Evolutionary conservation across 2,113 vertebrate genomes (phyloP).

Genomic region (Thermophis baileyi): DNA sequence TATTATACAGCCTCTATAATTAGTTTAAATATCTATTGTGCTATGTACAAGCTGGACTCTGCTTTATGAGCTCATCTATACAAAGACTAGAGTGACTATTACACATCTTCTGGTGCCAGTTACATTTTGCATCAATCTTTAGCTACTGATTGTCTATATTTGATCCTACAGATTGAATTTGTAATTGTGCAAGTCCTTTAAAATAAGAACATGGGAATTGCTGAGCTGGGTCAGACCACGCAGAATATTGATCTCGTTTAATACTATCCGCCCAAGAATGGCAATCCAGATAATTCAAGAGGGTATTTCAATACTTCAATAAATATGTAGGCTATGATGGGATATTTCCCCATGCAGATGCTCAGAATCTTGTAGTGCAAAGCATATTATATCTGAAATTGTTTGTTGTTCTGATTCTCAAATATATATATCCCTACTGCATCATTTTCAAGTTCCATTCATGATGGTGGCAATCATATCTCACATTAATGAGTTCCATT

Average conservation of each 20-base stretch:
- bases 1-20: conserved; percentile 34
- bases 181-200: not conserved
- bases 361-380: not conserved
- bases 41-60: conserved; percentile 27
- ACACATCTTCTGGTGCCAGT: conserved; percentile 25
- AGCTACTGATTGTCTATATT: conserved; percentile 13
- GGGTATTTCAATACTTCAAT: not conserved
- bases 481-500: not conserved
- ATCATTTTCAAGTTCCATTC: not conserved
- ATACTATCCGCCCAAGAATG: not conserved
- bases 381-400: not conserved
- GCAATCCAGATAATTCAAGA: not conserved
- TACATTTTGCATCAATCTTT: conserved; percentile 23
- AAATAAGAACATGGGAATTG: not conserved
- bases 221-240: not conserved
- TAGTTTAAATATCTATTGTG: conserved; percentile 37
- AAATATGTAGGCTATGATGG: not conserved
- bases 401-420: not conserved
- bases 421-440: not conserved
- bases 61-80: conserved; percentile 20
- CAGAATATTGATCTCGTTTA: not conserved
- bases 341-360: not conserved
- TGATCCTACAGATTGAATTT: conserved; percentile 11
- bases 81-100: conserved; percentile 26
- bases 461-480: not conserved